Percentiles rank a stretch among this genome's conserved stretches.
Evolutionary conservation across 53 echinoderm and acorn worm genomes (phyloP).

Genomic region (Hippasteria phrygiana): DNA sequence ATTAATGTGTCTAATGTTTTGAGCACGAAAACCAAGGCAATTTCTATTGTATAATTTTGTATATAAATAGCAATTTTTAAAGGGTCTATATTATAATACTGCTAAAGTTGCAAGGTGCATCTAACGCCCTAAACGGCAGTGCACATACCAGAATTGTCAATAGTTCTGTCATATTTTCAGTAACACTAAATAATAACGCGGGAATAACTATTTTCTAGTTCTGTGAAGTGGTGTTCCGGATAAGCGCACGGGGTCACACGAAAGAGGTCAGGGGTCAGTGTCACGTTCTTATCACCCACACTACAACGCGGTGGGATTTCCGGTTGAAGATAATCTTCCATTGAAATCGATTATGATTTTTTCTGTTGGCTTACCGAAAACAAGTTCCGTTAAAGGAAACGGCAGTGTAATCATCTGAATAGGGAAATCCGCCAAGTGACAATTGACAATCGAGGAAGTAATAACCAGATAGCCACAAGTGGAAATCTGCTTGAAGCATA

Average conservation of each 20-base stretch:
- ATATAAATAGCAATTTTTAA: no score
- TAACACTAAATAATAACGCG: no score
- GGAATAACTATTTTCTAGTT: no score
- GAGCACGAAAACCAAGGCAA: no score
- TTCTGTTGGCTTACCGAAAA: no score
- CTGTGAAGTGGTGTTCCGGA: neutral
- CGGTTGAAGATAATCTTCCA: neutral
- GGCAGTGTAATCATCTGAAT: slow-evolving; percentile 24
- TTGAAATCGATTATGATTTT: neutral
- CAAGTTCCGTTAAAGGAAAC: slow-evolving; percentile 3
- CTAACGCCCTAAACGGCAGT: no score
- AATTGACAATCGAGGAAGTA: slow-evolving; percentile 45
- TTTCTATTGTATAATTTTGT: no score
- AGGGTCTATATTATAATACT: no score
- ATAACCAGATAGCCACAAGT: neutral
- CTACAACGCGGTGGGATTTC: neutral
- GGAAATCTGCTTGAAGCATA: neutral
- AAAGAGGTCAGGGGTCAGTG: neutral
- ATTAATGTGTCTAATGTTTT: no score
- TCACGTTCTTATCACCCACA: neutral
- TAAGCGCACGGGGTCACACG: neutral
- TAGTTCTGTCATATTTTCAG: no score
- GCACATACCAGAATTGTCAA: no score
- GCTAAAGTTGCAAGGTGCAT: no score
- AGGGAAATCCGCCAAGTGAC: slow-evolving; percentile 34